phyloP scores from a whole-genome alignment of 2,113 vertebrate genomes.

The Microtus ochrogaster region DNA sequence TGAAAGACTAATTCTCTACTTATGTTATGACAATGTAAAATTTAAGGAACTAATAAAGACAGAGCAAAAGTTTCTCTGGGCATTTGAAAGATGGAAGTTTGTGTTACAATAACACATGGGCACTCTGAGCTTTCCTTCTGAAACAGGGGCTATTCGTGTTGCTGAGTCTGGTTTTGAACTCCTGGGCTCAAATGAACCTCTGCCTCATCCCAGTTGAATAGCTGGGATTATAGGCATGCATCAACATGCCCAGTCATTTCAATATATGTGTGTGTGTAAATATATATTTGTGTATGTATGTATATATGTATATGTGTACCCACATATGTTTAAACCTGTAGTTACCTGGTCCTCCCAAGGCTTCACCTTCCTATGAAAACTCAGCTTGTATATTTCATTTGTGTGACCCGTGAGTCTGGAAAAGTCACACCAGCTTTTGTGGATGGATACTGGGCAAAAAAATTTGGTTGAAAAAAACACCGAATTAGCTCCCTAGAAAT shows the following conservation, averaged over 20 bases:
- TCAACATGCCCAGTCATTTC: neutral
- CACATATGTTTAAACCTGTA: neutral
- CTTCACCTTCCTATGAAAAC: neutral
- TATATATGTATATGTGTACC: too few species aligned
- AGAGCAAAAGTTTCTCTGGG: neutral
- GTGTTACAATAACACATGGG: neutral
- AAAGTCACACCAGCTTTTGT: neutral
- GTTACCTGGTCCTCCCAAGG: neutral
- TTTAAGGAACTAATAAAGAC: conserved; percentile 10
- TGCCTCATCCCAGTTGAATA: neutral
- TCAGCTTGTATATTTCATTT: neutral
- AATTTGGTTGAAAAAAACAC: neutral
- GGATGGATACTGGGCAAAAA: neutral
- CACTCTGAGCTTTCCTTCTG: neutral
- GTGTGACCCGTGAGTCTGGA: neutral
- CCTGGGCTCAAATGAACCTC: neutral
- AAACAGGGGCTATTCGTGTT: neutral
- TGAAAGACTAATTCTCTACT: conserved; percentile 3
- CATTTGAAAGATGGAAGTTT: neutral
- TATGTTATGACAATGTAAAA: neutral
- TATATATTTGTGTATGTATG: too few species aligned
- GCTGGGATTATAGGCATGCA: too few species aligned
- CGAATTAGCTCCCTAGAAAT: neutral
- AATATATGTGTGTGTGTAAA: too few species aligned
- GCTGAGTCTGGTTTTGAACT: neutral